These are phyloP conservation scores for Bombycilla garrulus DNA, from an alignment of 2,113 vertebrate genomes.

Conservation along the genomic window DNA sequence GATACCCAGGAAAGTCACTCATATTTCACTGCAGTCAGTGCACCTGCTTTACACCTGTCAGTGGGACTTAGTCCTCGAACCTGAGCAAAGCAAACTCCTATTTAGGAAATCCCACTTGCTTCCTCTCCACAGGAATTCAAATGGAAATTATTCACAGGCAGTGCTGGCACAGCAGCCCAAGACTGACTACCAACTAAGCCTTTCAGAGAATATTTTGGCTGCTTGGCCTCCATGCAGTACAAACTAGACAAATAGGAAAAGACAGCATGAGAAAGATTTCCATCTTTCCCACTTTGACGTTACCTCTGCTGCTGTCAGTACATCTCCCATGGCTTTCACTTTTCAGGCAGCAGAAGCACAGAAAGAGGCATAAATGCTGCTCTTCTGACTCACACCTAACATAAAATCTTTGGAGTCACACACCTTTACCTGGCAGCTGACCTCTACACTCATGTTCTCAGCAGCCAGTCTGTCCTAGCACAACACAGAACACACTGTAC, in stretches of 20 bases:
- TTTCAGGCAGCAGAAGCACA: not conserved
- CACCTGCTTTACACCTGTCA: not conserved
- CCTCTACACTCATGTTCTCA: not conserved
- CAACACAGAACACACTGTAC: accelerated
- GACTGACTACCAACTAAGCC: not conserved
- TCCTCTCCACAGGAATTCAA: not conserved
- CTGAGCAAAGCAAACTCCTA: not conserved
- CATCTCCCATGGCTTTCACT: not conserved
- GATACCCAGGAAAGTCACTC: not conserved
- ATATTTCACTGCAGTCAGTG: not conserved
- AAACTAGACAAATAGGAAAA: not conserved
- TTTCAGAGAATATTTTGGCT: not conserved
- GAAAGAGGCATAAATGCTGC: not conserved
- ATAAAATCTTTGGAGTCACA: not conserved
- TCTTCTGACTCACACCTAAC: not conserved
- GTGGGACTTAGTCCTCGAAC: not conserved
- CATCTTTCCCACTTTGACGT: not conserved
- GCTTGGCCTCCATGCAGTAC: accelerated
- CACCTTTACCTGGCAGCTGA: not conserved
- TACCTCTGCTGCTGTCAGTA: not conserved
- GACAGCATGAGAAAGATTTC: not conserved
- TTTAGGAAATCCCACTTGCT: not conserved
- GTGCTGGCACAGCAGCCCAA: not conserved
- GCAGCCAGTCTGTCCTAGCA: not conserved
- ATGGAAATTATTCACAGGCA: not conserved